Evolutionary conservation across 1,140 invertebrate genomes (phyloP), one percentile per base, ranked within the genome.

Genomic region (Dryas iulia): DNA sequence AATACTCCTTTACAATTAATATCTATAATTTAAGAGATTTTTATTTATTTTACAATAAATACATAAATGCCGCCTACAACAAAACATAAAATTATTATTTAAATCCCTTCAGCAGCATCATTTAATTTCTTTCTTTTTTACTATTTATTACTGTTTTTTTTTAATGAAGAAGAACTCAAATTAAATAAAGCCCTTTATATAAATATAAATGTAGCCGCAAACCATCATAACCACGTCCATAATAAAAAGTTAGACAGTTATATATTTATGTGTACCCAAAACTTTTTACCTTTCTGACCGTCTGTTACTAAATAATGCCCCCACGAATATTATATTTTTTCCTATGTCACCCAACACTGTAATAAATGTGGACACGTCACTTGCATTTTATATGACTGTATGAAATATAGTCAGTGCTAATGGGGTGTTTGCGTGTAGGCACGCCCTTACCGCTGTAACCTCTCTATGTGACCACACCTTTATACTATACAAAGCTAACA

Each of bases 301-400:
- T 66, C 54, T 74, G 66, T 68, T 56, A 61, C 23, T 81, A 83
- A 82, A 82, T 82, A 79, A 81, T 77, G 71, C 69, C 69, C 71
- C 67, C 65, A 72, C 58, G 73, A 68, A 79, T 74, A 78, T 78
- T 72, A 66, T 76, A 75, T 67, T 84, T 83, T 83, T 79, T 85
- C 78, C 70, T 76, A 69, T 79, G 77, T 80, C 80, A 79, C 59
- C 75, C 77, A 70, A 82, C 79, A 85, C 73, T 80, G 83, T 80
- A 80, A 87, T 86, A 82, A 83, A 87, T 76, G 82, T 76, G 81
- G 71, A 83, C 84, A 80, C 77, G 81, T 78, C 78, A 81, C 78
- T 77, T 84, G 79, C 83, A 89, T 87, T 87, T 87, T 86, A 84
- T 89, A 89, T 86, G 84, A 85, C 76, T 76, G 69, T 76, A 75